phyloP scores from a whole-genome alignment of 2,113 vertebrate species.

The Chionomys nivalis region DNA sequence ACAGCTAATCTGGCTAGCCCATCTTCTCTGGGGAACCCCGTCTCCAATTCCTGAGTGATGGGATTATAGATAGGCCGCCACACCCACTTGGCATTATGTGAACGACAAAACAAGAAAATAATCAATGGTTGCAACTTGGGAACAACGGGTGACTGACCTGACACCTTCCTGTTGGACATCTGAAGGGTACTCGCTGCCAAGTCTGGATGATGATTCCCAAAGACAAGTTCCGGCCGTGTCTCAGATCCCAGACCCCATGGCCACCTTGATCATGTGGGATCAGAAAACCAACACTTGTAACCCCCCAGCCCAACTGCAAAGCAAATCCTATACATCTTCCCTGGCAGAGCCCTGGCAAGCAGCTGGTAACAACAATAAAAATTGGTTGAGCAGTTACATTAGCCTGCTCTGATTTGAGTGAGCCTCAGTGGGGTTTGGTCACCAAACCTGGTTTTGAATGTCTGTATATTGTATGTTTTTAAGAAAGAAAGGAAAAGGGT shows the following conservation, averaged over 20 bases:
- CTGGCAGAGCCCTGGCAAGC: background rate
- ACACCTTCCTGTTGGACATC: background rate
- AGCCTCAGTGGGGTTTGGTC: background rate
- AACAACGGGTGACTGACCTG: background rate
- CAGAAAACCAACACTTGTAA: background rate
- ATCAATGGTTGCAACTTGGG: background rate
- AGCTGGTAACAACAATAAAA: too few relatives aligned
- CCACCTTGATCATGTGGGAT: rapidly evolving
- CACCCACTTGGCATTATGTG: background rate
- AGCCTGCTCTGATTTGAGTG: rapidly evolving
- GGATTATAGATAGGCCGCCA: background rate
- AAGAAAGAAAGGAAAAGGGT: background rate
- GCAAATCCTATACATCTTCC: background rate
- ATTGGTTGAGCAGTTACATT: rapidly evolving
- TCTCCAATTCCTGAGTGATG: background rate
- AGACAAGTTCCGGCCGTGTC: background rate
- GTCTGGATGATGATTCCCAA: background rate
- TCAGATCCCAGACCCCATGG: background rate
- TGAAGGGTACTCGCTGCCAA: too few relatives aligned
- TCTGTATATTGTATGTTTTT: background rate
- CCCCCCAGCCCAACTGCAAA: background rate
- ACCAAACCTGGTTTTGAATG: background rate
- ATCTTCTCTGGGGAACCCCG: background rate
- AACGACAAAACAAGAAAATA: background rate
- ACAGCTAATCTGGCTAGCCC: background rate